Evolutionary conservation across 2,113 vertebrate genomes (phyloP).

Genomic region (human (Homo sapiens)): GRCh38 chr17:60744501-60745000

Average conservation of each 20-base stretch:
- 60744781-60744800: not conserved
- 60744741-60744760: not conserved
- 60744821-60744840: not conserved
- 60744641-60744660: not conserved
- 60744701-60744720: not conserved
- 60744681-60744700: not conserved
- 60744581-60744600: not conserved
- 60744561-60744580: not conserved
- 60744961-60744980: slow-evolving; percentile 42
- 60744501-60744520: not conserved
- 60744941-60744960: slow-evolving; percentile 33
- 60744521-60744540: not conserved
- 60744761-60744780: not conserved
- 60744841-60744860: not conserved
- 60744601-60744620: slow-evolving; percentile 31
- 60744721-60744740: not conserved
- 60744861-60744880: not conserved
- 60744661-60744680: not conserved
- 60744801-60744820: not conserved
- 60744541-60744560: not conserved
- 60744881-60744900: slow-evolving; percentile 49
- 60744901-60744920: slow-evolving; percentile 18
- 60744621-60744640: not conserved
- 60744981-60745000: slow-evolving; percentile 54
- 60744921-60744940: slow-evolving; percentile 53